Base-by-base conservation (phyloP, 1,140 invertebrate genomes). In the Drosophila pachea region DNA sequence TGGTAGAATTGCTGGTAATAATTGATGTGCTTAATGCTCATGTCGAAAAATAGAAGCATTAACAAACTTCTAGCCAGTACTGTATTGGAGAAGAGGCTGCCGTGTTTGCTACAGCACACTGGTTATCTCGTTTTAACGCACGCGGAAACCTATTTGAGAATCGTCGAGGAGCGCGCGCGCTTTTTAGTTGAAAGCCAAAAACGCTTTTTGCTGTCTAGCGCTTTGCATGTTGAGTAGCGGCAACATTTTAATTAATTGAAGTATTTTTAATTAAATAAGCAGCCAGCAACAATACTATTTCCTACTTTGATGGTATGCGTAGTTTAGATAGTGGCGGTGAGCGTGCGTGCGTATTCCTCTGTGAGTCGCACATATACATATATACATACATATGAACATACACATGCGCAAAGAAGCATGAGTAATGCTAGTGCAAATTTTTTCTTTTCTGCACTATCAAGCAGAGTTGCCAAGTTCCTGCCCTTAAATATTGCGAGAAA, bases 51-150 rank as follows among this genome's bases (percentile, higher is more conserved):
- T 58, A 62, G 47, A 66, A 73, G 14, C 45, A 70, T 68, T 68
- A 60, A 59, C 45, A 62, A 64, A 84, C 76, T 71, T 76, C 62
- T 84, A 12, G 43, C 58, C 52, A 66, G 29, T 52, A 86, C 73
- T 86, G 81, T 84, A 53, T 68, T 62, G 56, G 32, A 65, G 47
- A 42, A 64, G 36, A 70, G 32, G n/a, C 40, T 48, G 31, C 43
- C 36, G 43, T 36, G 32, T 58, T 36, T 42, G 33, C 52, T 58
- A 63, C 58, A 43, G 36, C 61, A 68, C 72, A 75, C 64, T 84
- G 74, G 82, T 72, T 68, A 81, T 84, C 81, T 81, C 81, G 72
- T 76, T 86, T 86, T 78, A 77, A 66, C 82, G 40, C 74, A 87
- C 55, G 50, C 40, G 68, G 50, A 42, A 52, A 58, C 65, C 38